These are phyloP conservation scores for Conger conger DNA, from an alignment of 2,113 vertebrate species.

Conservation along the genomic window DNA sequence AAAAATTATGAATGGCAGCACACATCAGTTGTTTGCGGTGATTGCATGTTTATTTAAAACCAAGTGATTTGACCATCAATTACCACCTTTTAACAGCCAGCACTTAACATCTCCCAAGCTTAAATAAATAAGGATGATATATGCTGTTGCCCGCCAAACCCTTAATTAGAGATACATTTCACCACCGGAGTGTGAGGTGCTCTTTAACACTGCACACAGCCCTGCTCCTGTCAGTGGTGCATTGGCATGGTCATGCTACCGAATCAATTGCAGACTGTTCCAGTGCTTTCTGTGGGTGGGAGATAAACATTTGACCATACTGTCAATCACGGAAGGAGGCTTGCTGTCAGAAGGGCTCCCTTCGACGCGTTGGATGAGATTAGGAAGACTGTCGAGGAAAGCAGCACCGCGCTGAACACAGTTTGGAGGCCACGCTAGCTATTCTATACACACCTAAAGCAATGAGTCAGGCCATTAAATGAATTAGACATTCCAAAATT, in stretches of 20 bases:
- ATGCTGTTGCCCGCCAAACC: constrained; percentile 8
- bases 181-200: not conserved
- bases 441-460: not conserved
- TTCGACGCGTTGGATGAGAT: not conserved
- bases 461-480: not conserved
- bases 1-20: not conserved
- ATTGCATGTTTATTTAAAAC: constrained; percentile 31
- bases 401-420: not conserved
- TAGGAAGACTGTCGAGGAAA: not conserved
- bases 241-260: no score
- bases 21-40: constrained; percentile 26
- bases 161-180: constrained; percentile 20
- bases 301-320: not conserved
- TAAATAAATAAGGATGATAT: constrained; percentile 31
- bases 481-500: not conserved
- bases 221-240: no score
- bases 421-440: no score
- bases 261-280: no score
- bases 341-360: not conserved
- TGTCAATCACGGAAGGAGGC: not conserved
- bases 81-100: constrained; percentile 30
- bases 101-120: constrained; percentile 26
- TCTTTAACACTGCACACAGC: no score
- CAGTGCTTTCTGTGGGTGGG: no score
- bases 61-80: constrained; percentile 21